Conservation (phyloP, 2,113 vertebrate species). For the Trachemys scripta region DNA sequence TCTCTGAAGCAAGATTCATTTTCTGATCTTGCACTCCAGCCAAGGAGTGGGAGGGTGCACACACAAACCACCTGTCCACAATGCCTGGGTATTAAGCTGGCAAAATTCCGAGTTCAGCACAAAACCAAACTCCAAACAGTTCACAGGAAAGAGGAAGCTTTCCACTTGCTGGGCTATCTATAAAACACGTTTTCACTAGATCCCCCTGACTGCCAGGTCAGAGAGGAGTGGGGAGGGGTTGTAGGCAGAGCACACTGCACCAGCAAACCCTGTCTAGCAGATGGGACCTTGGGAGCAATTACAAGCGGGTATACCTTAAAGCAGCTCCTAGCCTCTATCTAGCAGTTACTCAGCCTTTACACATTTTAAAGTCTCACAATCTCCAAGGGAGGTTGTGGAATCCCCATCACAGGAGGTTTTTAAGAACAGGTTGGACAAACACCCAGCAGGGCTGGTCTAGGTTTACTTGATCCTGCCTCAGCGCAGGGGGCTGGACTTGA, state of each 20-base stretch:
- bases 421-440: no score
- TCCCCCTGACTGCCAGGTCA: neutral
- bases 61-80: neutral
- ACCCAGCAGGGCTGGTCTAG: no score
- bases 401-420: no score
- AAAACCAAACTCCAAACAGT: neutral
- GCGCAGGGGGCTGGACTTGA: no score
- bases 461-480: no score
- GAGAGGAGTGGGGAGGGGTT: fast-evolving
- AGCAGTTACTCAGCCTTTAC: neutral
- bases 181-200: neutral
- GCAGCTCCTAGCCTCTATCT: neutral
- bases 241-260: neutral
- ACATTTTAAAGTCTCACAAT: neutral
- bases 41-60: neutral
- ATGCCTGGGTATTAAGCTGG: neutral
- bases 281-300: neutral
- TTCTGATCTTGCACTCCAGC: neutral
- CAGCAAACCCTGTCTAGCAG: neutral
- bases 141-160: neutral
- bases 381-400: no score
- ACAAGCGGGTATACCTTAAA: neutral
- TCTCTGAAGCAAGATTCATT: neutral
- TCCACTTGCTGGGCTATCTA: neutral
- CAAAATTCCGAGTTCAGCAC: neutral